A percentile compares a stretch with the other conserved stretches of the same genome.
Conservation (phyloP, 2,888 invertebrate species). For the Ischnura elegans region DNA sequence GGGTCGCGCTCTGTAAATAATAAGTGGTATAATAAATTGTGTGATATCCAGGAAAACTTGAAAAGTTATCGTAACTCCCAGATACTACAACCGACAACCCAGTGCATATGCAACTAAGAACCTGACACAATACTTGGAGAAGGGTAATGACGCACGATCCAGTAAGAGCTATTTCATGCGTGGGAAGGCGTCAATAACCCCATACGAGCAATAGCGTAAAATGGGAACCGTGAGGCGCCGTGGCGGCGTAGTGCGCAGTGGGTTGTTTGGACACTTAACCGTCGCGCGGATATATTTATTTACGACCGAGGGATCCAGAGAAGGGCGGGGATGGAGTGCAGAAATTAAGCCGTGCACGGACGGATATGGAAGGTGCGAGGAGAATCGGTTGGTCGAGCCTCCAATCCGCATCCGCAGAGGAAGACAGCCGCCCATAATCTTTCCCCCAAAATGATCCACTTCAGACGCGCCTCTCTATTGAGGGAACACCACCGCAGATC, state of each 20-base stretch:
- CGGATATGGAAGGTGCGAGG: not conserved
- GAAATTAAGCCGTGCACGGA: not conserved
- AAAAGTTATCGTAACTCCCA: too few species aligned
- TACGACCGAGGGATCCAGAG: not conserved
- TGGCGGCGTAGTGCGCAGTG: not conserved
- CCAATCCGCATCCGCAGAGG: not conserved
- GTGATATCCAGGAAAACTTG: too few species aligned
- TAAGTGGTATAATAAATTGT: too few species aligned
- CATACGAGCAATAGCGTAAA: not conserved
- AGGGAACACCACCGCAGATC: not conserved
- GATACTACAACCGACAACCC: too few species aligned
- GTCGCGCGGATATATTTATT: not conserved
- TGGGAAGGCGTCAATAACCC: not conserved
- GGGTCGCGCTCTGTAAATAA: too few species aligned
- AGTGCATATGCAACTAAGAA: too few species aligned
- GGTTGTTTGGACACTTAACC: not conserved
- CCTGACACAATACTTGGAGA: too few species aligned
- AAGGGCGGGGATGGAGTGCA: not conserved
- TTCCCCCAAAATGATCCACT: not conserved
- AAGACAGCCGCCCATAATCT: not conserved
- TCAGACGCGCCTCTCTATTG: not conserved
- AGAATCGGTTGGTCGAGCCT: not conserved
- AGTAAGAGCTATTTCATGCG: not conserved
- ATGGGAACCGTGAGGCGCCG: not conserved
- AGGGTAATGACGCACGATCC: too few species aligned